A percentile compares a stretch with the other conserved stretches of the same genome.
Evolutionary conservation across 2,113 vertebrate genomes (phyloP).

Genomic region (Podiceps cristatus): DNA sequence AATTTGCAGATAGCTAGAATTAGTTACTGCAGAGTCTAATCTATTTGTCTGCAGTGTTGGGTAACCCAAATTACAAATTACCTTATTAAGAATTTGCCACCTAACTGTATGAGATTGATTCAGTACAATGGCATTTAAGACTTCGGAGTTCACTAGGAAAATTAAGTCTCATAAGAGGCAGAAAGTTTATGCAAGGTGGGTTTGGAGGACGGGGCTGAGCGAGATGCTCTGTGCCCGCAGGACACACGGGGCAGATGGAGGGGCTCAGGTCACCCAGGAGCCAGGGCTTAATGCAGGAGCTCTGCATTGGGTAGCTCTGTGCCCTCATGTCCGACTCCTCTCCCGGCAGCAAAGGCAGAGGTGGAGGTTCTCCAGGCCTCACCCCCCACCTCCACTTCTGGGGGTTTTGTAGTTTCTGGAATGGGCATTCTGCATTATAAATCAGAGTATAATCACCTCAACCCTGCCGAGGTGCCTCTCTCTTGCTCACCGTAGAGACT

Average conservation of each 20-base stretch:
- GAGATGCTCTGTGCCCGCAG: not conserved
- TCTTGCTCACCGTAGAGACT: not conserved
- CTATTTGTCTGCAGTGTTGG: not conserved
- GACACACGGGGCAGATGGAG: not conserved
- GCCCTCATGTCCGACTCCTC: accelerated
- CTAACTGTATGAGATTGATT: not conserved
- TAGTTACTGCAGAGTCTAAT: not conserved
- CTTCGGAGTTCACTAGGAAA: not conserved
- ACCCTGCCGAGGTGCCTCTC: not conserved
- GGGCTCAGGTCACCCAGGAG: not conserved
- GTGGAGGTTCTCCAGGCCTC: not conserved
- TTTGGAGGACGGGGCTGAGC: not conserved
- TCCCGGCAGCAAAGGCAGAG: not conserved
- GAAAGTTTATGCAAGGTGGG: no score
- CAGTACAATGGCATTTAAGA: not conserved
- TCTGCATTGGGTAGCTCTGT: not conserved
- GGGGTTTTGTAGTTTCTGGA: not conserved
- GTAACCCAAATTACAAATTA: not conserved
- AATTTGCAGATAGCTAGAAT: not conserved
- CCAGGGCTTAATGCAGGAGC: not conserved
- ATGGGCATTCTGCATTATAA: not conserved
- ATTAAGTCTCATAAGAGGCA: not conserved
- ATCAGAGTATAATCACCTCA: not conserved
- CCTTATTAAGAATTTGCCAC: not conserved
- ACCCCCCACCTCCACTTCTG: not conserved